Base-by-base conservation (phyloP, 92 coral and sea anemone species). In the Hydrozoanthus gracilis region DNA sequence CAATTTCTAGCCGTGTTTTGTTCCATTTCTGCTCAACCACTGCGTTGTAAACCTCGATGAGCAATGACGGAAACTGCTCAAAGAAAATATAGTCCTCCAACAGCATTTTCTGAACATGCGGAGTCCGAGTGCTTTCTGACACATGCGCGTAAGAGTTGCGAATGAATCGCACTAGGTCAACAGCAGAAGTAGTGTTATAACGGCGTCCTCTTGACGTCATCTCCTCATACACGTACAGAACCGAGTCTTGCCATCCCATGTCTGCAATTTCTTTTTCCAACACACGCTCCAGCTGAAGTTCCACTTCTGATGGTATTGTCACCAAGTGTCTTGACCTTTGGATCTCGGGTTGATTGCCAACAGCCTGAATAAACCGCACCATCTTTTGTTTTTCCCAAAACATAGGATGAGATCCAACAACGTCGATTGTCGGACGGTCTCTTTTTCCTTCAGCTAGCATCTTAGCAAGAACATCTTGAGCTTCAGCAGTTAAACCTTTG, bases 21-120 rank as follows among this genome's bases (percentile, higher is more conserved):
- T 79, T 83, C 92, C 92, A 90, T 8, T 89, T 84, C 64, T 86
- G 74, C 47, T 73, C 48, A 54, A 58, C 76, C 58, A 87, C 88
- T 8, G 84, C 86, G 16, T 73, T 90, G 86, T 75, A 90, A 44
- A 90, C 90, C 51, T 90, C 93, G 46, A 90, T 90, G 79, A 90
- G 78, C 67, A 90, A 89, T 18, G 56, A 18, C 15, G 93, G 93
- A 48, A 87, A 90, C 27, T 74, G 14, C n/a, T 87, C 82, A 45
- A 90, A 67, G 78, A 90, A 87, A 64, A 90, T 85, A 55, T 44
- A 78, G 52, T 78, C 71, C 4, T 82, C 72, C 10, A 90, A 64
- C 18, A 90, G 60, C 18, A 74, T 50, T 45, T 90, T 51, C 16
- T 61, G 73, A 27, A 80, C 71, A 6, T 46, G 64, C 2, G 70